Evolutionary conservation across 2,797 vertebrate genomes (phyloP), one percentile per base, ranked within the genome.

Genomic region (Phyllotis vaccarum): DNA sequence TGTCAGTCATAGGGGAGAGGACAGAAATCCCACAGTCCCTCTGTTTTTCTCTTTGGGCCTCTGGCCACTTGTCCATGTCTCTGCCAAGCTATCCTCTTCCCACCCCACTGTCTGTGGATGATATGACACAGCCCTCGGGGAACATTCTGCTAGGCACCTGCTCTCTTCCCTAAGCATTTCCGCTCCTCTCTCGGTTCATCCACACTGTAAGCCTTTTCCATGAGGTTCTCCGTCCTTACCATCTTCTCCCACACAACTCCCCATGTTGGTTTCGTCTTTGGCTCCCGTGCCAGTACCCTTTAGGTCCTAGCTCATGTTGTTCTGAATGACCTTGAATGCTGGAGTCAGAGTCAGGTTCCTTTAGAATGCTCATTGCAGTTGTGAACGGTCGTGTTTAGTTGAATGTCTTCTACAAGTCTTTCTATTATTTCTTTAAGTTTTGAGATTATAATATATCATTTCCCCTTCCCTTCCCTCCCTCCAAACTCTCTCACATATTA

Each of bases 131-230:
- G 34, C 64, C 83, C 46, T 86, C 37, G 17, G 1, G 85, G 80
- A 43, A 86, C 68, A 6, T 49, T 34, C 22, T 89, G 68, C 10
- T 78, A 9, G 31, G 82, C 58, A 34, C 72, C 82, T 86, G 14
- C 66, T 87, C 24, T 24, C 95, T 80, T 70, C 80, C 12, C 46
- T 85, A 80, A 82, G n/a, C 76, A 5, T 62, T 66, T 91, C 76
- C 56, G 95, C 62, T 87, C 91, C 56, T 94, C 43, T 89, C 43
- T 89, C n/a, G 34, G 13, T 88, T 75, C 17, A 89, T 49, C 80
- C 86, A n/a, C 86, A 85, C 29, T 3, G 52, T 17, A 74, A 2
- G 11, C 10, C 34, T 79, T 79, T 79, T 22, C 76, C 31, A n/a
- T 12, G 34, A 22, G 24, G 70, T 40, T 49, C 72, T 81, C 79